Evolutionary conservation across 1,140 invertebrate species (phyloP), one percentile per base, ranked within the genome.

Genomic region (Augochlora pura): DNA sequence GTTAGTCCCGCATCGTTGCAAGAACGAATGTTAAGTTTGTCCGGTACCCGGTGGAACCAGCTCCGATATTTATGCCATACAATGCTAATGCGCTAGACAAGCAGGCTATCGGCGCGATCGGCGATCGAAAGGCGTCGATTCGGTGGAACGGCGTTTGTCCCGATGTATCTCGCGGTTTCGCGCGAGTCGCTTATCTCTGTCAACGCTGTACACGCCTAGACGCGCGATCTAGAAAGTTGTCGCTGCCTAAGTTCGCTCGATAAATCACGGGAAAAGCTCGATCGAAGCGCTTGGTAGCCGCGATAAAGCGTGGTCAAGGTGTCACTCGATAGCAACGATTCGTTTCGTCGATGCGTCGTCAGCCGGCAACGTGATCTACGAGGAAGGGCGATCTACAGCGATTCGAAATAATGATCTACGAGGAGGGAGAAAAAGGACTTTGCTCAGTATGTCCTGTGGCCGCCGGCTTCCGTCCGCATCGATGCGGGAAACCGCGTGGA

Each of bases 21-120:
- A 18, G n/a, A 64, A 64, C 42, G 59, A 71, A n/a, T 39, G 68
- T 68, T 69, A 69, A 69, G 49, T 27, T 49, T 46, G 18, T 49
- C 42, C 23, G 18, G 18, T 16, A 14, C 18, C n/a, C 12, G 14
- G 27, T 25, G 21, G 25, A 71, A 77, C 32, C 32, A 54, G 59
- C 67, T 18, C 9, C 59, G 59, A 71, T 77, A 77, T 63, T 77
- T 71, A 63, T 71, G 67, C 46, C 25, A 8, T 21, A 39, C 67
- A 63, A 71, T 62, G 75, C 59, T 71, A 77, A 77, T 42, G 75
- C 75, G 46, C 57, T 63, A 54, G 59, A 71, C 75, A 71, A 64
- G 42, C 59, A 18, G 52, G 18, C 27, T 75, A 67, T 75, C 75
- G 39, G 57, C 18, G 21, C 62, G 57, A 78, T 78, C 68, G 38